These are phyloP conservation scores for Globodera ellingtonae DNA, from an alignment of 1,140 invertebrate genomes.

Conservation along the genomic window DNA sequence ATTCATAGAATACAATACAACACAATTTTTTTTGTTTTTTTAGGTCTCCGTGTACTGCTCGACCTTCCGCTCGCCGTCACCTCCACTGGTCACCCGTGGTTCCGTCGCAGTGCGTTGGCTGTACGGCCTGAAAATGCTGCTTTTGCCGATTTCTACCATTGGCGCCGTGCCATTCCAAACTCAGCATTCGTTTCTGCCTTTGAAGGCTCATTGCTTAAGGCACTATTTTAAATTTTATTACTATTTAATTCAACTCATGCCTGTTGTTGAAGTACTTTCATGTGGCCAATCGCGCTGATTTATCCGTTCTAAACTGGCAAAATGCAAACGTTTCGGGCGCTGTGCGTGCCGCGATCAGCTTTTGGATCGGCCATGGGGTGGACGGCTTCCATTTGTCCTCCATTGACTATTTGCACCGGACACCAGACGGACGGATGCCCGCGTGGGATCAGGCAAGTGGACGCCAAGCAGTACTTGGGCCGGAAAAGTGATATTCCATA, in stretches of 20 bases:
- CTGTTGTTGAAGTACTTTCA: constrained; percentile 42
- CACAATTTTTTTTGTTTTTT: not conserved
- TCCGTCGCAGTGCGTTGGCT: constrained; percentile 45
- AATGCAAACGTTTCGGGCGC: constrained; percentile 37
- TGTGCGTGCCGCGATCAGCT: constrained; percentile 41
- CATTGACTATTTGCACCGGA: constrained; percentile 50
- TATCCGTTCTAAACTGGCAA: constrained; percentile 48
- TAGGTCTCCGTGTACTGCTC: constrained; percentile 35
- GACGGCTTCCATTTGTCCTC: constrained; percentile 52
- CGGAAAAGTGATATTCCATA: too few relatives aligned
- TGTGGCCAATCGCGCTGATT: constrained; percentile 40
- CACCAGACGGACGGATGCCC: constrained; percentile 40
- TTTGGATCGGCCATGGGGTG: constrained; percentile 49
- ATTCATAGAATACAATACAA: too few relatives aligned
- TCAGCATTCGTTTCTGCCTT: constrained; percentile 48
- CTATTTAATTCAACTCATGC: too few relatives aligned
- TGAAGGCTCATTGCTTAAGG: constrained; percentile 27
- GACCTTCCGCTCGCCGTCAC: constrained; percentile 58
- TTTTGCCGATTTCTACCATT: constrained; percentile 51
- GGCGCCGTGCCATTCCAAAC: constrained; percentile 44
- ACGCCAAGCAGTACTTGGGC: not conserved
- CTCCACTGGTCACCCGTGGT: constrained; percentile 60
- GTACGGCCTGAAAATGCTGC: constrained; percentile 49
- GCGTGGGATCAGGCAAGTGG: not conserved
- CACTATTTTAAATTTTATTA: not conserved